Evolutionary conservation across 2,113 vertebrate genomes (phyloP), one percentile per base, ranked within the genome.

Genomic region (Sphyrna mokarran): DNA sequence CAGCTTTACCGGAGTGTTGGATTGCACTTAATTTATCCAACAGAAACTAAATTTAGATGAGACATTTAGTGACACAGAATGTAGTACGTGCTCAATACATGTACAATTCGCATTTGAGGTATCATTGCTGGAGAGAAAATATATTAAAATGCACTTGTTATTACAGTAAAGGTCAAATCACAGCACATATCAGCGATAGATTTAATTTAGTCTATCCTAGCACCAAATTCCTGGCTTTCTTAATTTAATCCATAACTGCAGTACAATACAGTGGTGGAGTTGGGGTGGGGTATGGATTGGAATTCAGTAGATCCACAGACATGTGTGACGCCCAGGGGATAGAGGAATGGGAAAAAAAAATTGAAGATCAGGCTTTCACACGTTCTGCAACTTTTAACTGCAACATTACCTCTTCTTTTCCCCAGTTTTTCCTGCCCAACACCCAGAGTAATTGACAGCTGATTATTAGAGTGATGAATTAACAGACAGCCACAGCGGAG

Each of bases 1-100:
- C 94, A 76, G 26, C 37, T 95, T 95, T 95, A 95, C 29, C 40
- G 70, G 68, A 40, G 69, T 54, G 69, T 54, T 95, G 68, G 94
- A 70, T 95, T 54, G 37, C 26, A 72, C 11, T 29, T 69, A 95
- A 95, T 95, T 95, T 95, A 69, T 95, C 93, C 68, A 76, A 54
- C 94, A 95, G 94, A 70, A 33, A 54, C 94, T 76, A 95, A 54
- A 95, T 72, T 95, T 95, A 95, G 94, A 33, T 72, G 69, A 72
- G 68, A 72, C 69, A 95, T 54, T 95, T 95, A 76, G 43, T 66
- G 89, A 76, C 40, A 95, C 26, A 95, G 6, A 76, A 33, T 6
- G 29, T 14, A 33, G 69, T 72, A 48, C 23, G 13, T 95, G 40
- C 26, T 43, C 68, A 48, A 40, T 76, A 18, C 69, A 29, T 13